A percentile compares a stretch with the other conserved stretches of the same genome.
Evolutionary conservation across 2,888 invertebrate species (phyloP).

Genomic region (Teleogryllus oceanicus): DNA sequence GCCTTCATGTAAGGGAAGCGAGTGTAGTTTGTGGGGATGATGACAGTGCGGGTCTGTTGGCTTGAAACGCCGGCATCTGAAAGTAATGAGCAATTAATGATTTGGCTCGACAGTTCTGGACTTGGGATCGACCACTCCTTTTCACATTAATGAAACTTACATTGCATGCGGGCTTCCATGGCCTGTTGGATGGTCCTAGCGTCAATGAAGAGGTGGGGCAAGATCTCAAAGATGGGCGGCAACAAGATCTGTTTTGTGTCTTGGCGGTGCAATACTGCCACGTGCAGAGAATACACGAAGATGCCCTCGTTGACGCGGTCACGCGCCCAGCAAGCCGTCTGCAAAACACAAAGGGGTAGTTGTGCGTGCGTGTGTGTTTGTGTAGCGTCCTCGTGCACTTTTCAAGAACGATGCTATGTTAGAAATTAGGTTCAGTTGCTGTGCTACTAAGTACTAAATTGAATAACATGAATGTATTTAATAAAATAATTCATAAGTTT

Average conservation of each 20-base stretch:
- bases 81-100: too few relatives aligned
- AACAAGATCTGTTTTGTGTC: conserved; percentile 54
- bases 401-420: too few relatives aligned
- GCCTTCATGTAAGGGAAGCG: conserved; percentile 51
- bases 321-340: conserved; percentile 54
- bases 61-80: conserved; percentile 31
- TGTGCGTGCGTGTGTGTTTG: too few relatives aligned
- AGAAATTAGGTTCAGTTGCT: too few relatives aligned
- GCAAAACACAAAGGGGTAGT: background rate
- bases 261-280: conserved; percentile 54
- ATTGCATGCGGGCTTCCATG: conserved; percentile 37
- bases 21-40: conserved; percentile 62
- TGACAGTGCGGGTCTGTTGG: conserved; percentile 51
- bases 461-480: too few relatives aligned
- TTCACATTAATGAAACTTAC: background rate
- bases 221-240: conserved; percentile 58
- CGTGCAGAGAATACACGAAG: conserved; percentile 56
- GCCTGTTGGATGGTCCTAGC: conserved; percentile 42
- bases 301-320: conserved; percentile 55
- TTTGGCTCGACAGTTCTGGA: too few relatives aligned
- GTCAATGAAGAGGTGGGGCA: conserved; percentile 46
- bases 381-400: too few relatives aligned
- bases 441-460: too few relatives aligned
- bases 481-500: too few relatives aligned
- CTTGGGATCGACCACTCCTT: too few relatives aligned